Base-by-base conservation (phyloP, 2,113 vertebrate species). In the Scopus umbretta region DNA sequence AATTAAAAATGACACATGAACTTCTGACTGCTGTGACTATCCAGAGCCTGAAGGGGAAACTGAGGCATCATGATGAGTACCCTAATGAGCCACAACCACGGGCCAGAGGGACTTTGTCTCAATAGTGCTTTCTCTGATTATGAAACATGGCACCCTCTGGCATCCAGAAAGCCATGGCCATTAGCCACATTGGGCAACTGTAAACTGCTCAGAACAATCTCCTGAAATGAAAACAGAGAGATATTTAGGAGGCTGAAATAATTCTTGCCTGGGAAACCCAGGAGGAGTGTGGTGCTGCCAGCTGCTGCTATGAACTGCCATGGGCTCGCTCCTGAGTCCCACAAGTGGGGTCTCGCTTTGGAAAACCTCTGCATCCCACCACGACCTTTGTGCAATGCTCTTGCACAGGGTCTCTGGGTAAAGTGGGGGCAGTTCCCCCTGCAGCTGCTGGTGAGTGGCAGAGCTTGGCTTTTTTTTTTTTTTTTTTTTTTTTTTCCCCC, bases 381-480 rank as follows among this genome's bases (percentile, higher is more conserved):
- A 6, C 10, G 6, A 52, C 71, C 81, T 83, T 93, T 5, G 5
- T 8, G n/a, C 13, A 27, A 80, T 75, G 22, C 10, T 80, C 76
- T 70, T 21, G 10, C 32, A 13, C 2, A 1, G 4, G 49, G 36
- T 86, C 10, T 11, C 52, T 49, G 1, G 16, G 15, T 56, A 52
- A 92, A 70, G 10, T 16, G 34, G 25, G 50, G 78, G 3, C 80
- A 80, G 16, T 80, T 73, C 86, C 43, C 49, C 71, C 42, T 67
- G 17, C 80, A 91, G 83, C 68, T 95, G 83, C 58, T 14, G 8
- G 21, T 95, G 94, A 95, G 73, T 94, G 90, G 67, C 96, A 97
- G 87, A 72, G 83, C 63, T 74, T 29, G 7, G 17, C 62, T 70
- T 61, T 76, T 79, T 76, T 52, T 80, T 89, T n/a, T n/a, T n/a